Base-by-base conservation (phyloP, 1,140 invertebrate genomes). In the Lasaia peninsularis region DNA sequence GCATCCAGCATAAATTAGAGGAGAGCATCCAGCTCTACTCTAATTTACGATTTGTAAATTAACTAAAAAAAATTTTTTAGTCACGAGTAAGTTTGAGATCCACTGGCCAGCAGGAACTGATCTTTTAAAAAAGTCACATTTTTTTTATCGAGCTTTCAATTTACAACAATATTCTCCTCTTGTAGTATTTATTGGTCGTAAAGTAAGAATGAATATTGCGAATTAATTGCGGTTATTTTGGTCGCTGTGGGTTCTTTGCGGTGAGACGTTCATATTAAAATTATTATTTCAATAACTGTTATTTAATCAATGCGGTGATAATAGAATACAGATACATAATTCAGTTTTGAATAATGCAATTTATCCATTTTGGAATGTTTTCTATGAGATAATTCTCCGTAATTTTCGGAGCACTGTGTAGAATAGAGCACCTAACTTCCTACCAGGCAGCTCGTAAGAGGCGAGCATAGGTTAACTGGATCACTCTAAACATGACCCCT, bases 111-210 rank as follows among this genome's bases (percentile, higher is more conserved):
- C 65, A 75, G 57, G 63, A 69, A 71, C 69, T 63, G 69, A 73
- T 64, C 63, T 77, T 53, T 66, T 64, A 61, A 73, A 67, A 24
- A 63, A 63, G 65, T 68, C 65, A 56, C 69, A 65, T 63, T 65
- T 62, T n/a, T 71, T 68, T 69, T 67, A 71, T 68, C 67, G 56
- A 55, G 50, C 52, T 68, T 68, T 68, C 63, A 58, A 60, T 58
- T 63, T 60, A 62, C 62, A 61, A 71, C 50, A 66, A 65, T 67
- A 62, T 69, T 69, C 64, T 56, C 61, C 48, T 65, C 63, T 44
- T 65, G 63, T 60, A 67, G 54, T 64, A 69, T 71, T 72, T 72
- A 72, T 69, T 64, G 62, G 11, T 61, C 52, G 62, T 67, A 67
- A 65, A 66, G 52, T 65, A 56, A 49, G 53, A 60, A 64, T 63